A percentile compares a stretch with the other conserved stretches of the same genome.
phyloP scores from a whole-genome alignment of 1,140 invertebrate genomes.

The Neotoxoptera formosana region DNA sequence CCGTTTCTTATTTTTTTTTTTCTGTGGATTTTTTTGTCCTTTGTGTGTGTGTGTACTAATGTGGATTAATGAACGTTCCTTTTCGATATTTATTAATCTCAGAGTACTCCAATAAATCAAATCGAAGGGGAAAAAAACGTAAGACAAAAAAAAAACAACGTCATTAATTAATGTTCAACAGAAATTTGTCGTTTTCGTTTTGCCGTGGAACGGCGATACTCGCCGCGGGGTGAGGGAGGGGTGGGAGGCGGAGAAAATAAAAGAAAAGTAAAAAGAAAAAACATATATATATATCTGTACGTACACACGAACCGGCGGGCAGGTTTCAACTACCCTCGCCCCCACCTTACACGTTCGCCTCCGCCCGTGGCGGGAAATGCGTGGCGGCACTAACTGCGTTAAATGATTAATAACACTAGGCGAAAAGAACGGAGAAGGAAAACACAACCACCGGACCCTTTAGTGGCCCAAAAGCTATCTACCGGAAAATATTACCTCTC shows the following conservation, averaged over 20 bases:
- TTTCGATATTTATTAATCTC: conserved; percentile 57
- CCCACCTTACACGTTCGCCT: not conserved
- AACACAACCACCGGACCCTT: conserved; percentile 46
- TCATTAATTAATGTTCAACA: conserved; percentile 57
- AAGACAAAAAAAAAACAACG: conserved; percentile 13
- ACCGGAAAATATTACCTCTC: conserved; percentile 58
- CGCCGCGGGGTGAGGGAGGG: too few species aligned
- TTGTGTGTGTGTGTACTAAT: not conserved
- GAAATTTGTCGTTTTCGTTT: conserved; percentile 57
- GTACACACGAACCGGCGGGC: conserved; percentile 1
- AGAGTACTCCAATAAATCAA: conserved; percentile 50
- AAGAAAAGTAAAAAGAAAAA: not conserved
- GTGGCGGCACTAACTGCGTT: conserved; percentile 52
- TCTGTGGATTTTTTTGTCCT: not conserved
- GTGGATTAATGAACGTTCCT: conserved; percentile 52
- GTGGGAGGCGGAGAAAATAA: not conserved
- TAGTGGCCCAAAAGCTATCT: conserved; percentile 57
- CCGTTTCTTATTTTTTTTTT: conserved; percentile 2
- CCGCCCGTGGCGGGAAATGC: not conserved
- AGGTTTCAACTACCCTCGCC: not conserved
- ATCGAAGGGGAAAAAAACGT: conserved; percentile 20
- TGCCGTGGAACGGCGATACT: conserved; percentile 22
- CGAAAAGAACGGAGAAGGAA: conserved; percentile 50
- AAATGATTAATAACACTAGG: conserved; percentile 56
- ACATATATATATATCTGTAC: not conserved